Percentiles rank a stretch among this genome's conserved stretches.
Conservation (phyloP, 2,797 vertebrate genomes). For the Macrochelys suwanniensis region DNA sequence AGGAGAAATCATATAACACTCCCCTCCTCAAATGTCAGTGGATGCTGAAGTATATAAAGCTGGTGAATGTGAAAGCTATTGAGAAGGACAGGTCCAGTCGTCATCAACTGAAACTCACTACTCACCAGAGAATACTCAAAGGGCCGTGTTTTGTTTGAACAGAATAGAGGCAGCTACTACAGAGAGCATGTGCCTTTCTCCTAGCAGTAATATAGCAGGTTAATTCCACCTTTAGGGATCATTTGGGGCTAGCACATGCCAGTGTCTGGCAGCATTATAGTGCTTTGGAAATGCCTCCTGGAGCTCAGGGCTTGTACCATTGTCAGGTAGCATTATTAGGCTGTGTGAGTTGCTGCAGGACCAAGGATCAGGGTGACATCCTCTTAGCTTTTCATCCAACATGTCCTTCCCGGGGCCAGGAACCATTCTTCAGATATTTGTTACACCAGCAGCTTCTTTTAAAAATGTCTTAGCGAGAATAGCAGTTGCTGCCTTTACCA, state of each 20-base stretch:
- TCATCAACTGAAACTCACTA: neutral
- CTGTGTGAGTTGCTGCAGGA: accelerated
- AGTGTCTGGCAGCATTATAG: neutral
- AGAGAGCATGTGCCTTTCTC: accelerated
- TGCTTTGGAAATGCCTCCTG: neutral
- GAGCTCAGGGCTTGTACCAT: neutral
- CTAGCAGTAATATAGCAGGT: accelerated
- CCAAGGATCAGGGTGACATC: neutral
- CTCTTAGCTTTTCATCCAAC: accelerated
- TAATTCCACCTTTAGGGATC: neutral
- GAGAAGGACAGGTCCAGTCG: neutral
- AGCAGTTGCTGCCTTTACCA: accelerated
- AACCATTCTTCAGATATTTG: neutral
- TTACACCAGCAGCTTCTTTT: neutral
- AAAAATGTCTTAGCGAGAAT: accelerated
- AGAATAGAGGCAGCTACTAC: neutral
- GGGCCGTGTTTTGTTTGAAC: neutral
- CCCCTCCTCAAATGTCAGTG: neutral
- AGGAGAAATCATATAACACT: accelerated
- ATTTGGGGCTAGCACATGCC: accelerated
- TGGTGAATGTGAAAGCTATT: neutral
- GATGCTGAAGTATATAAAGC: neutral
- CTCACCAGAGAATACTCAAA: neutral
- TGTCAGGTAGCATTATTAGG: accelerated
- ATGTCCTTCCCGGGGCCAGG: neutral